Evolutionary conservation across 1,140 invertebrate species (phyloP).

Genomic region (Dendrolimus punctatus): DNA sequence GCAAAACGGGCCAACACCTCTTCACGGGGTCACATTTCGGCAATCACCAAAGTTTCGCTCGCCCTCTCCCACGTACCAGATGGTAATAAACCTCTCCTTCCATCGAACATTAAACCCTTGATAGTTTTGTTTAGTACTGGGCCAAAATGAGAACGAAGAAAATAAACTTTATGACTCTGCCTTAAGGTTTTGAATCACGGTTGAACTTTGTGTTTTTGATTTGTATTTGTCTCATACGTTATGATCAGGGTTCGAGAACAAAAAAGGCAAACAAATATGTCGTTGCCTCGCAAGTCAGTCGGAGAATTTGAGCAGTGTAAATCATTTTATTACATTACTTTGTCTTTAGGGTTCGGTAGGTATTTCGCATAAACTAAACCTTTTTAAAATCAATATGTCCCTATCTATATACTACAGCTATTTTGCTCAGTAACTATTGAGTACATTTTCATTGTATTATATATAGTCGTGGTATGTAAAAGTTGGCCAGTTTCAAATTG

Average conservation of each 20-base stretch:
- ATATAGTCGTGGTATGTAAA: too few relatives aligned
- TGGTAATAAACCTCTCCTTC: conserved; percentile 40
- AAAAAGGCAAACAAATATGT: conserved; percentile 62
- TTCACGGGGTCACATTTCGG: conserved; percentile 67
- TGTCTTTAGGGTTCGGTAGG: conserved; percentile 22
- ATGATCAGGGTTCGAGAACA: conserved; percentile 45
- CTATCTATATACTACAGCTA: too few relatives aligned
- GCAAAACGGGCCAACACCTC: conserved; percentile 22
- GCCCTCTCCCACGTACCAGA: conserved; percentile 27
- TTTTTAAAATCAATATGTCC: too few relatives aligned
- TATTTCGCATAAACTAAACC: too few relatives aligned
- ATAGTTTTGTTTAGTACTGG: conserved; percentile 28
- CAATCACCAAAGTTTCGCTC: conserved; percentile 52
- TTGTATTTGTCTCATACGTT: conserved; percentile 56
- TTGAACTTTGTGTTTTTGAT: conserved; percentile 31
- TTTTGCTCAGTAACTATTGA: too few relatives aligned
- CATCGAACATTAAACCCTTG: conserved; percentile 41
- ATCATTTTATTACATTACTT: conserved; percentile 59
- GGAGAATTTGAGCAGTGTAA: conserved; percentile 61
- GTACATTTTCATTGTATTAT: too few relatives aligned
- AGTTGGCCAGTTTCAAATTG: too few relatives aligned
- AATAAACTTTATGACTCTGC: conserved; percentile 39
- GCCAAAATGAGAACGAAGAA: conserved; percentile 20
- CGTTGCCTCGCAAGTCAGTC: conserved; percentile 36
- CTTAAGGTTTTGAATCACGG: conserved; percentile 33